Evolutionary conservation across 2,797 vertebrate genomes (phyloP), one percentile per base, ranked within the genome.

Genomic region (Neosilurus hyrtlii): DNA sequence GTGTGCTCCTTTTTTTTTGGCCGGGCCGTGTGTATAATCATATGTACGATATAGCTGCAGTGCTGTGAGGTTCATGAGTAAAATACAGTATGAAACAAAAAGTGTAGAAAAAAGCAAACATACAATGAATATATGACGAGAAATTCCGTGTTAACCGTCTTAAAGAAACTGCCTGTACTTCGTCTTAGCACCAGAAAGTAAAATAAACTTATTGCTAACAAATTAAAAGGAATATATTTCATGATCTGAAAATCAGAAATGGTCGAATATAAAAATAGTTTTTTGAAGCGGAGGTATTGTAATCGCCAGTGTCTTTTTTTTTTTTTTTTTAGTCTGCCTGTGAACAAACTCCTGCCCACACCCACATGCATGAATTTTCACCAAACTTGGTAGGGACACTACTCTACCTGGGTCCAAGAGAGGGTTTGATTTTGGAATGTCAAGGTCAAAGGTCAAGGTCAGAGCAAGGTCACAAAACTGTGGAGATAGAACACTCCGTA

Each of bases 151-250:
- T 30, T 52, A 49, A 10, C 30, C 22, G 43, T 66, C 30, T 14
- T 57, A 22, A 24, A 7, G 6, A 6, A 22, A 77, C 54, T 16
- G n/a, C 51, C 51, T 76, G 35, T 61, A 66, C 62, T 22, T 76
- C 15, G 16, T 67, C 62, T 67, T 82, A 82, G 72, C 72, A 76
- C 61, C 72, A 59, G 57, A 24, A 67, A 76, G 52, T 49, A 68
- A 76, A 82, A 49, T 43, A n/a, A 10, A 49, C 35, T 82, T 61
- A 68, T 78, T 82, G 81, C 63, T 59, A 77, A 82, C 37, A 26
- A 59, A 59, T 26, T 11, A 54, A 75, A 56, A 75, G 4, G 18
- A 66, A 12, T 56, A 24, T 51, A 35, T 54, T 8, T 24, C n/a
- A 59, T 24, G 20, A 66, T 26, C 26, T 26, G 5, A 72, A 12